These are phyloP conservation scores for Limosa lapponica DNA, from an alignment of 2,797 vertebrate genomes.

Conservation along the genomic window DNA sequence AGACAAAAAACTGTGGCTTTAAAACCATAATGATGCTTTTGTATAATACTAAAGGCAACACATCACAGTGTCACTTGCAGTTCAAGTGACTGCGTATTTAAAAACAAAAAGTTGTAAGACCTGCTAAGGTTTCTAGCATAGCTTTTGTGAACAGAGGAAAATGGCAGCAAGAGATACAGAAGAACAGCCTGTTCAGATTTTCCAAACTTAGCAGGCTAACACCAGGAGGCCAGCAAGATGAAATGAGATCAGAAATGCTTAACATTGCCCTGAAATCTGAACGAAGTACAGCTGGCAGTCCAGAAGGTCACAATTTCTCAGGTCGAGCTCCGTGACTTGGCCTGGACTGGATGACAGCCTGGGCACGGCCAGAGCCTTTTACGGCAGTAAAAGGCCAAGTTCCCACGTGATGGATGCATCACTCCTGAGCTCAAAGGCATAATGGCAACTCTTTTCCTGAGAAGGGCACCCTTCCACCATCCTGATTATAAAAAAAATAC, in stretches of 20 bases:
- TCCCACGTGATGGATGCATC: accelerated
- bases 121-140: not conserved
- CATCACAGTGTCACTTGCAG: not conserved
- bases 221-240: not conserved
- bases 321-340: not conserved
- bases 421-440: not conserved
- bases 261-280: not conserved
- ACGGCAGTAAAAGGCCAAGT: not conserved
- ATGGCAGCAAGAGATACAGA: not conserved
- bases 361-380: not conserved
- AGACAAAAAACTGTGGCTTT: not conserved
- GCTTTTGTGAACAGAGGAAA: not conserved
- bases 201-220: not conserved
- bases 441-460: not conserved
- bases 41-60: not conserved
- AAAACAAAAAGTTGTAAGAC: not conserved
- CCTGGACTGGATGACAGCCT: not conserved
- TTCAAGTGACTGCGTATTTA: not conserved
- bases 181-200: not conserved
- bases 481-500: not conserved
- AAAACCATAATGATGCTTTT: not conserved
- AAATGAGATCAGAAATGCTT: not conserved
- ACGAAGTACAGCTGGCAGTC: not conserved
- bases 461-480: not conserved
- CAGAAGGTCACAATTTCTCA: not conserved